Evolutionary conservation across 2,888 invertebrate genomes (phyloP), one percentile per base, ranked within the genome.

Genomic region (Schizaphis graminum): DNA sequence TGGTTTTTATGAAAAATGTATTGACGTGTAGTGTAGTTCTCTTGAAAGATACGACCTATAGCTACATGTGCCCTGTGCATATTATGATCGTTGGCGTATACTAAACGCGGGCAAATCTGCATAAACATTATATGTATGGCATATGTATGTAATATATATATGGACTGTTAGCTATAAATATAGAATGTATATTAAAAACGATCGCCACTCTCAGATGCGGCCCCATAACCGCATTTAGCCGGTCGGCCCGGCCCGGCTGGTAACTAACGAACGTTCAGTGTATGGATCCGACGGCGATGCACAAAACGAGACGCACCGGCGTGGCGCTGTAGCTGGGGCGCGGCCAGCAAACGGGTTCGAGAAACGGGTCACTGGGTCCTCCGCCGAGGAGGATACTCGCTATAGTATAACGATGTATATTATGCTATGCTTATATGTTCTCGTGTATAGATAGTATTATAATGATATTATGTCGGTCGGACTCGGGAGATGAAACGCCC

Each of bases 301-400:
- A 26, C 16, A 77, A 28, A 57, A 28, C 56, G 89, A 47, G 90
- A 84, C 53, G 16, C n/a, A 49, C 47, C 4, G 35, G n/a, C 26
- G 44, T n/a, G 56, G 67, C 53, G 77, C 21, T 67, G 77, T 28
- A 53, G 47, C 57, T 67, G 89, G 89, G 93, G 89, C 93, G 93
- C 93, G 89, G 89, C 85, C 35, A 10, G n/a, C 53, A 93, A 93
- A 93, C 93, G 89, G 47, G 93, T 93, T 90, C 49, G 84, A 85
- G 56, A 93, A 93, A 93, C 93, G 57, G 93, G 93, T 93, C 93
- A 93, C 90, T 93, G 90, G 93, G 93, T 93, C 93, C 89, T 61
- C 21, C 24, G 21, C 21, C 49, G 85, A 56, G 16, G 57, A 57
- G 85, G 92, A 92, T 57, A 86, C 67, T 28, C 47, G 3, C 26